Evolutionary conservation across 2,888 invertebrate genomes (phyloP).

Genomic region (Amphipyra berbera): DNA sequence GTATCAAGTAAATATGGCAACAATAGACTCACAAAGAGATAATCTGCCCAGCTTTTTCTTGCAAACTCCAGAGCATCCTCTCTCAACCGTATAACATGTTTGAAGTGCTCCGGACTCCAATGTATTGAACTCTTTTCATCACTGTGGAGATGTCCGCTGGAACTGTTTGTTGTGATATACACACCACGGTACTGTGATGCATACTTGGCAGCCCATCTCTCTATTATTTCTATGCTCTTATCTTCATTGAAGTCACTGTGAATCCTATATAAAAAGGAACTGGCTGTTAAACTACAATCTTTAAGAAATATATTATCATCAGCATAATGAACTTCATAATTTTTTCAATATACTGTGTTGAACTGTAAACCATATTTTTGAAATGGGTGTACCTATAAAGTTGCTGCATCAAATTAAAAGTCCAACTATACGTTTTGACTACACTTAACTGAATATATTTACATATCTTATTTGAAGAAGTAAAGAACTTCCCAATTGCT

Average conservation of each 20-base stretch:
- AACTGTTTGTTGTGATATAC: conserved; percentile 88
- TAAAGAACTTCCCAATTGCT: too few species aligned
- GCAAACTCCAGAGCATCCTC: conserved; percentile 94
- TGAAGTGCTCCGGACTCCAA: conserved; percentile 94
- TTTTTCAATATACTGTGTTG: too few species aligned
- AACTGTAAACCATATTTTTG: too few species aligned
- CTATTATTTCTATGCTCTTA: conserved; percentile 92
- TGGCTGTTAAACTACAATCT: neutral
- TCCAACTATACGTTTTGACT: too few species aligned
- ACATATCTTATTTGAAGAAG: too few species aligned
- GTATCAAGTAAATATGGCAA: too few species aligned
- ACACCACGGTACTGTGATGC: conserved; percentile 93
- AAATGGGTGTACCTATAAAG: too few species aligned
- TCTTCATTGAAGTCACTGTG: conserved; percentile 96
- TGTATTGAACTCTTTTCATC: conserved; percentile 92
- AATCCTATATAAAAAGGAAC: conserved; percentile 90
- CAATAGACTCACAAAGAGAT: conserved; percentile 92
- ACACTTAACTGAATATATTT: too few species aligned
- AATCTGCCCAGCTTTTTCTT: conserved; percentile 96
- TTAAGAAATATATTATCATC: too few species aligned
- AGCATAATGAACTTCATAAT: too few species aligned
- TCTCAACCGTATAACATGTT: conserved; percentile 94
- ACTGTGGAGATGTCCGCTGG: conserved; percentile 71
- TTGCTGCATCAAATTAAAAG: too few species aligned
- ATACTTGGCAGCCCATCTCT: conserved; percentile 92